A percentile compares a stretch with the other conserved stretches of the same genome.
Evolutionary conservation across 1,140 invertebrate species (phyloP).

Genomic region (Diabrotica undecimpunctata): DNA sequence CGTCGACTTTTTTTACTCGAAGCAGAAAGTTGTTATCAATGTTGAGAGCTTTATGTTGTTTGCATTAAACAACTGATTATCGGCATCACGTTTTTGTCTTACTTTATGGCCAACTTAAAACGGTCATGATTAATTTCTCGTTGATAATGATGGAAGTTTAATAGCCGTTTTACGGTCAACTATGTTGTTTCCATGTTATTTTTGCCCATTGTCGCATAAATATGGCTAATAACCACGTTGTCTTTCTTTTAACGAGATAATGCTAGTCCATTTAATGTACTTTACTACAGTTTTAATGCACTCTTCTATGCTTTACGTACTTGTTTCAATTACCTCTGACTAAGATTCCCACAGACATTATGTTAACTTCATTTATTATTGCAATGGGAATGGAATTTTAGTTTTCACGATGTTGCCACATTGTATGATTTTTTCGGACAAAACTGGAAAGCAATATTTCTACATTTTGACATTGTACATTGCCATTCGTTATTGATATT

Average conservation of each 20-base stretch:
- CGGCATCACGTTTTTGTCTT: constrained; percentile 39
- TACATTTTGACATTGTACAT: no score
- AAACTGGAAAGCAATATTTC: no score
- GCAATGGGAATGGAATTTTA: no score
- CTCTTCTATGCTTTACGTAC: neutral
- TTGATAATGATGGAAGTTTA: constrained; percentile 43
- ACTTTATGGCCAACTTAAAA: constrained; percentile 34
- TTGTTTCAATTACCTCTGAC: neutral
- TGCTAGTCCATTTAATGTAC: neutral
- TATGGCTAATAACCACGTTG: constrained; percentile 6
- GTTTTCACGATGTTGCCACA: no score
- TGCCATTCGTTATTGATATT: no score
- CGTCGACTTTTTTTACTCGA: constrained; percentile 18
- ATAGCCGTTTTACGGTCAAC: constrained; percentile 43
- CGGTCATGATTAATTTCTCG: constrained; percentile 42
- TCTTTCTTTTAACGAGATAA: neutral
- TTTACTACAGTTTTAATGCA: neutral
- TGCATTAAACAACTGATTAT: constrained; percentile 45
- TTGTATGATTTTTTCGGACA: no score
- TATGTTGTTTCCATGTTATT: constrained; percentile 41
- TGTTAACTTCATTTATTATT: no score
- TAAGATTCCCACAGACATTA: neutral
- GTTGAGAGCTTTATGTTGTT: constrained; percentile 45
- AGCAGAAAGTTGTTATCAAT: constrained; percentile 31
- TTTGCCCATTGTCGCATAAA: constrained; percentile 35